Conservation (phyloP, 1,140 invertebrate species). For the Listronotus bonariensis region DNA sequence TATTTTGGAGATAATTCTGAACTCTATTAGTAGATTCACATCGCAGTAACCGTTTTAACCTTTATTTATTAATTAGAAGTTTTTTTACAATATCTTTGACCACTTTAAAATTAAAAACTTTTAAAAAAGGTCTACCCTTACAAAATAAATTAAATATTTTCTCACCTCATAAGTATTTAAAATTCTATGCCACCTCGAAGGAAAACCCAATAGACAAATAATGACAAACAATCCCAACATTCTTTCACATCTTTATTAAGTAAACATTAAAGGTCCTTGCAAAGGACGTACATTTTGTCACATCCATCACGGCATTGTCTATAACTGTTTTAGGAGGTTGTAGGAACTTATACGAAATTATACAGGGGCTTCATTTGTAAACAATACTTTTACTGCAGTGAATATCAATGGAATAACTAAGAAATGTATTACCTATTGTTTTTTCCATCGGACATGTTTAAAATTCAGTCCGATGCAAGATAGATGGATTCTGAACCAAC, state of each 20-base stretch:
- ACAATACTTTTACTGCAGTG: constrained; percentile 37
- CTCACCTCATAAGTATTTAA: not conserved
- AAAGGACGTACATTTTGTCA: constrained; percentile 48
- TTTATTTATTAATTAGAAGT: too few relatives aligned
- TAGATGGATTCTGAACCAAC: constrained; percentile 4
- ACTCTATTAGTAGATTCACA: too few relatives aligned
- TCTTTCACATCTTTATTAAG: constrained; percentile 39
- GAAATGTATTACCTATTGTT: constrained; percentile 18
- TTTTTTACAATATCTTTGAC: too few relatives aligned
- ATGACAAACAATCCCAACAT: constrained; percentile 32
- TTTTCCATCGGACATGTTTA: constrained; percentile 9
- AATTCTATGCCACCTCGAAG: constrained; percentile 16
- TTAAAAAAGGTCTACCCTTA: too few relatives aligned
- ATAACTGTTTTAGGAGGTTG: constrained; percentile 35
- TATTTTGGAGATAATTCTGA: too few relatives aligned
- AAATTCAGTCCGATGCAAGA: constrained; percentile 11
- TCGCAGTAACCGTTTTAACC: too few relatives aligned
- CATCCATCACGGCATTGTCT: constrained; percentile 23
- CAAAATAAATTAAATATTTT: too few relatives aligned
- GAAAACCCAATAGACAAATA: constrained; percentile 17
- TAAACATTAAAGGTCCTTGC: constrained; percentile 44
- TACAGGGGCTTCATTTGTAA: constrained; percentile 40
- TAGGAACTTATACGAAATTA: constrained; percentile 32
- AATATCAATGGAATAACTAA: constrained; percentile 32
- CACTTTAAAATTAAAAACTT: too few relatives aligned